Conservation (phyloP, 1,140 invertebrate genomes). For the Lepidurus packardi region DNA sequence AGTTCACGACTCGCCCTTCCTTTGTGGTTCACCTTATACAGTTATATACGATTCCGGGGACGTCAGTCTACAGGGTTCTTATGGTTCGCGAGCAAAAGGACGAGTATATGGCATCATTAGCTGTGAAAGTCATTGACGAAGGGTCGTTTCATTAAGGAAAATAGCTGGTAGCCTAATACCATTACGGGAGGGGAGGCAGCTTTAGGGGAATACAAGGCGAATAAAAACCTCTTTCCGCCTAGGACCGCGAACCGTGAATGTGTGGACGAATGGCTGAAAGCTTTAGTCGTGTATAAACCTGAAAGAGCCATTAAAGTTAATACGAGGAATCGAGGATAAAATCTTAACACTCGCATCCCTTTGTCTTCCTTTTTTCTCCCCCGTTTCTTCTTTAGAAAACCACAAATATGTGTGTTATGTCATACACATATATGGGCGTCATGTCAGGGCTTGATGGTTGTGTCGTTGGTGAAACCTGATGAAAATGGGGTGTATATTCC, state of each 20-base stretch:
- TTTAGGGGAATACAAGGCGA: too few species aligned
- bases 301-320: not conserved
- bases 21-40: not conserved
- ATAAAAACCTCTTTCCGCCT: too few species aligned
- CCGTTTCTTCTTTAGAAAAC: not conserved
- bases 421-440: constrained; percentile 2
- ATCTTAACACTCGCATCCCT: not conserved
- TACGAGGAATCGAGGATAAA: not conserved
- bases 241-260: too few species aligned
- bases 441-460: not conserved
- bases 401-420: constrained; percentile 9
- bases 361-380: not conserved
- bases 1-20: not conserved
- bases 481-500: not conserved
- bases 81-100: not conserved
- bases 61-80: not conserved
- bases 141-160: not conserved
- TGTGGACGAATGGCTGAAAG: not conserved
- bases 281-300: not conserved
- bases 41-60: not conserved
- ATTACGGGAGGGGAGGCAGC: too few species aligned
- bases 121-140: not conserved
- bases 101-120: not conserved
- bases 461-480: not conserved
- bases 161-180: too few species aligned